phyloP scores from a whole-genome alignment of 2,797 vertebrate genomes.

The Sciurus vulgaris region DNA sequence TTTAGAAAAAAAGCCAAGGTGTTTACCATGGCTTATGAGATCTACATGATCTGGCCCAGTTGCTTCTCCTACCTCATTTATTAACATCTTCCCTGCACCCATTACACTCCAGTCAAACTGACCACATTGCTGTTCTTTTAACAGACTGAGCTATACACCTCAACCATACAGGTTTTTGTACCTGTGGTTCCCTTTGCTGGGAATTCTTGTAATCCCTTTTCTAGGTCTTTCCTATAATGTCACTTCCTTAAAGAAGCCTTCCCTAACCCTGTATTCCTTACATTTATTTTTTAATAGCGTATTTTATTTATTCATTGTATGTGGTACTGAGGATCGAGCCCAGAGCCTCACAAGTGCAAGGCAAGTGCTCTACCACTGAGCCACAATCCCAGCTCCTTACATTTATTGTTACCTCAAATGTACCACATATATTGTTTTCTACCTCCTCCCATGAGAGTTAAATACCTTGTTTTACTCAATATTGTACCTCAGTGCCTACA shows the following conservation, averaged over 20 bases:
- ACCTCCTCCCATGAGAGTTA: neutral
- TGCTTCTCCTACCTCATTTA: neutral
- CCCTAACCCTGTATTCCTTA: neutral
- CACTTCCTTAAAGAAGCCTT: constrained; percentile 22
- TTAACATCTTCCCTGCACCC: neutral
- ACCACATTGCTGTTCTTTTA: neutral
- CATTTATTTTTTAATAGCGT: neutral
- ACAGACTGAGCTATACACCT: neutral
- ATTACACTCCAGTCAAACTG: neutral
- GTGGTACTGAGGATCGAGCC: no score
- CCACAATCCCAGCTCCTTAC: no score
- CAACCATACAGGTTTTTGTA: neutral
- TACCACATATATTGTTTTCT: neutral
- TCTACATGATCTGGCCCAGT: neutral
- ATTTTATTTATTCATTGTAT: no score
- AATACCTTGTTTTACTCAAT: neutral
- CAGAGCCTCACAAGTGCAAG: no score
- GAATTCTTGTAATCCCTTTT: neutral
- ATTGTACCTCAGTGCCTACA: neutral
- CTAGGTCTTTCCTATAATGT: neutral
- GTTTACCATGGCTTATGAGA: neutral
- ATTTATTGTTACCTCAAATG: no score
- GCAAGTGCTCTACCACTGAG: no score
- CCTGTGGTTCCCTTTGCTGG: neutral
- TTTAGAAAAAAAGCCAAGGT: neutral